Evolutionary conservation across 2,113 vertebrate genomes (phyloP), one percentile per base, ranked within the genome.

Genomic region (Talpa occidentalis): DNA sequence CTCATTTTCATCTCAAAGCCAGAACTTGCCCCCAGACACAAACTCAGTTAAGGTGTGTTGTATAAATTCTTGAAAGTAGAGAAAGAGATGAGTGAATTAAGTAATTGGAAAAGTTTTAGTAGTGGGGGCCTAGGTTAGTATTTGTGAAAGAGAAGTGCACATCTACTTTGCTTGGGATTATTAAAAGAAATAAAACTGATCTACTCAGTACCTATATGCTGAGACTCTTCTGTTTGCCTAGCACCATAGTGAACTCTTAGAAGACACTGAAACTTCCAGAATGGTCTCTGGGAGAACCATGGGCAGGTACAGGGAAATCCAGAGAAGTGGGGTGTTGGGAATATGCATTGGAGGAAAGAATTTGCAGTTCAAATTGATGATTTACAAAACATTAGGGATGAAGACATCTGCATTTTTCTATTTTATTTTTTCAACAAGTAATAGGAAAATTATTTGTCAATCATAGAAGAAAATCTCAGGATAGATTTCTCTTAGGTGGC

Each of bases 401-500:
- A 90, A 88, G 21, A 73, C 32, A 69, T 84, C 14, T 64, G 24
- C 4, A 14, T 90, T 79, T 93, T 94, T 72, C 77, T 69, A n/a
- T n/a, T n/a, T n/a, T n/a, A n/a, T 77, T 91, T 76, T 94, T 37
- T 59, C 81, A 90, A 73, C 21, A 66, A 59, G 32, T 5, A 56
- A 22, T 37, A 69, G 35, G n/a, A 35, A 15, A 70, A 10, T 70
- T 66, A 35, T 70, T 88, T 88, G 66, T 73, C 76, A 74, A 32
- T 92, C 49, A 73, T 0, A 59, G 32, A 81, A 85, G 24, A 62
- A 85, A 95, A 89, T 40, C 47, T 87, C 37, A 47, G 67, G 2
- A 35, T 73, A 35, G 76, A 64, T 64, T 88, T 95, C 64, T 83
- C 15, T 6, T 89, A 94, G 87, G 93, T 78, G 62, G 73, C 17